Conservation (phyloP, 2,888 invertebrate genomes). For the Agrilus biguttatus region DNA sequence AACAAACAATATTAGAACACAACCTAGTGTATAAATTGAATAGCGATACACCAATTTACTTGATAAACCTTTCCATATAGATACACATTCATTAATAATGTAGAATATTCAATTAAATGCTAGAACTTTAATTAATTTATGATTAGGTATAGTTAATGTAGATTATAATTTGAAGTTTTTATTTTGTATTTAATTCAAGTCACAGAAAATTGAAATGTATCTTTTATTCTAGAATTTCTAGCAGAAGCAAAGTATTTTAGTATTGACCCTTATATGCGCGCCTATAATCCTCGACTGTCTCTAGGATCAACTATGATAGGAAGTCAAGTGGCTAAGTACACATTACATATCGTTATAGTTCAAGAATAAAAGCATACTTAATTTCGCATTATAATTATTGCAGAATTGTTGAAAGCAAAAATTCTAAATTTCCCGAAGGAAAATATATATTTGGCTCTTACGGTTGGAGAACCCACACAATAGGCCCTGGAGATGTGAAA, state of each 20-base stretch:
- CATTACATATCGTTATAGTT: background rate
- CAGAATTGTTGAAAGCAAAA: conserved; percentile 54
- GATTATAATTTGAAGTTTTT: too few relatives aligned
- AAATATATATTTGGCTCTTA: conserved; percentile 45
- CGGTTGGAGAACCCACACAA: conserved; percentile 54
- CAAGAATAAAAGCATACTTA: background rate
- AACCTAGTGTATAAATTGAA: too few relatives aligned
- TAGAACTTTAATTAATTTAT: too few relatives aligned
- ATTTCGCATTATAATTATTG: conserved; percentile 12
- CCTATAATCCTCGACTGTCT: conserved; percentile 36
- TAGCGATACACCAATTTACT: too few relatives aligned
- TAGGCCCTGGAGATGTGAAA: conserved; percentile 52
- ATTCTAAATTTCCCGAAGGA: conserved; percentile 48
- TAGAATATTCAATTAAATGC: too few relatives aligned
- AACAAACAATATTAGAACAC: too few relatives aligned
- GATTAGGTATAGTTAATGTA: too few relatives aligned
- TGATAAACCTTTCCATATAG: too few relatives aligned
- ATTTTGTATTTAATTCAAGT: too few relatives aligned
- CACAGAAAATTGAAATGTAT: background rate
- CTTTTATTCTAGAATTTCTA: conserved; percentile 41
- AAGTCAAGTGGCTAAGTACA: conserved; percentile 54
- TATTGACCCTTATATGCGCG: conserved; percentile 60
- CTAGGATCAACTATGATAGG: conserved; percentile 46
- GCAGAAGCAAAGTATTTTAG: conserved; percentile 52
- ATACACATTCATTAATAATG: too few relatives aligned